Evolutionary conservation across 2,113 vertebrate species (phyloP).

Genomic region (Heliornis fulica): DNA sequence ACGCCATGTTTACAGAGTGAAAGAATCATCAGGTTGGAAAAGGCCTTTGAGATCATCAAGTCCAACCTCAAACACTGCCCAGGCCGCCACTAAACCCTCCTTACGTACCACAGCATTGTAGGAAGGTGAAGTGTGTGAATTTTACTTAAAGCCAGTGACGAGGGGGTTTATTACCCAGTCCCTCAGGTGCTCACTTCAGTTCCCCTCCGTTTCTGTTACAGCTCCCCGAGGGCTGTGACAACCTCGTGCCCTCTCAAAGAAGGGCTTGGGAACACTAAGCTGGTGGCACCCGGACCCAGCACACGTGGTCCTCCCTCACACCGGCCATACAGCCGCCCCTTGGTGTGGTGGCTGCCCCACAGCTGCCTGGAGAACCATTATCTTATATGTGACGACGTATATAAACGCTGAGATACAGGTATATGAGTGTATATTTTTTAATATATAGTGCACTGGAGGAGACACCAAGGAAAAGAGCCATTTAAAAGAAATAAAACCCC

Average conservation of each 20-base stretch:
- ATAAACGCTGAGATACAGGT: too few relatives aligned
- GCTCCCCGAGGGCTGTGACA: background rate
- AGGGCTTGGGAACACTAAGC: background rate
- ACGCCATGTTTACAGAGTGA: background rate
- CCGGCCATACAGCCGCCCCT: background rate
- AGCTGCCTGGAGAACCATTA: background rate
- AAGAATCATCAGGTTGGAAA: background rate
- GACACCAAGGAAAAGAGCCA: background rate
- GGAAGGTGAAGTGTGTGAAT: background rate
- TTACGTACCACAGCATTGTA: background rate
- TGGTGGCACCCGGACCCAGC: background rate
- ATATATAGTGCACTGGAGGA: background rate
- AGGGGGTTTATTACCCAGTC: too few relatives aligned
- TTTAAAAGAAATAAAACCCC: background rate
- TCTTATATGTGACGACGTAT: background rate
- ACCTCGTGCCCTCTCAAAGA: background rate
- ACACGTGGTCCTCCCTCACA: rapidly evolving
- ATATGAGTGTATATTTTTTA: rapidly evolving
- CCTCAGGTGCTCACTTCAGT: background rate
- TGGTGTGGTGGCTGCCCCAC: rapidly evolving
- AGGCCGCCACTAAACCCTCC: background rate
- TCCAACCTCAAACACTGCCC: background rate
- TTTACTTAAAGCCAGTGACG: too few relatives aligned
- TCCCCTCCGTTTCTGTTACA: background rate
- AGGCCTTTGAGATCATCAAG: background rate